Conservation (phyloP, 2,888 invertebrate species). For the Temnothorax unifasciatus region DNA sequence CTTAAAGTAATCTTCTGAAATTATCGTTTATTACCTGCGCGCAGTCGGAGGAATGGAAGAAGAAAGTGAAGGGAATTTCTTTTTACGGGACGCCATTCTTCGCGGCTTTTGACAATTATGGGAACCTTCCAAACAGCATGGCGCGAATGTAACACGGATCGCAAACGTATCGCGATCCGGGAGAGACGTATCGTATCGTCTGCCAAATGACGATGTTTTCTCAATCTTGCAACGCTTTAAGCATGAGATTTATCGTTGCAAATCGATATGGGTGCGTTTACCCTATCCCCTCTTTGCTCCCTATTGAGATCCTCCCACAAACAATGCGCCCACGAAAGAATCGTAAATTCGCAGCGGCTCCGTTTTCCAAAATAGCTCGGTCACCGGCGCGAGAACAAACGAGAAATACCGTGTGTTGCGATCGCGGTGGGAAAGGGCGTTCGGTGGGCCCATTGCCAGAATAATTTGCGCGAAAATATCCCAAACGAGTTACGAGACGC, state of each 20-base stretch:
- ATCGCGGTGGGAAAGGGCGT: constrained; percentile 45
- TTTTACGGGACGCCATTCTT: constrained; percentile 13
- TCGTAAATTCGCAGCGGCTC: background rate
- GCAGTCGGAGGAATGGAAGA: constrained; percentile 44
- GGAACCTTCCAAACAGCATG: background rate
- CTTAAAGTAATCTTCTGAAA: constrained; percentile 57
- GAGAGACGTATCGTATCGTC: too few species aligned
- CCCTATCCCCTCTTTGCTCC: background rate
- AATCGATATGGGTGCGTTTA: background rate
- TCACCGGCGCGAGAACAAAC: background rate
- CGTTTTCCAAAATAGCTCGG: background rate
- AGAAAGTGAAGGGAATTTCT: constrained; percentile 58
- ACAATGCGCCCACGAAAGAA: constrained; percentile 7
- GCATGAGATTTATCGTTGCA: background rate
- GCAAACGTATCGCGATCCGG: background rate
- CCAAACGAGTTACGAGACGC: constrained; percentile 67
- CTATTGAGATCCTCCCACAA: background rate
- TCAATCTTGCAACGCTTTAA: background rate
- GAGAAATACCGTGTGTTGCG: constrained; percentile 14
- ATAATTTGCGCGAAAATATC: constrained; percentile 73
- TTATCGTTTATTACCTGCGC: constrained; percentile 62
- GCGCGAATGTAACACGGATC: background rate
- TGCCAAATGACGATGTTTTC: background rate
- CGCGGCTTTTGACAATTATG: constrained; percentile 5
- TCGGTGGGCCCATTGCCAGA: constrained; percentile 67